Base-by-base conservation (phyloP, 2,888 invertebrate species). In the Spodoptera picta region DNA sequence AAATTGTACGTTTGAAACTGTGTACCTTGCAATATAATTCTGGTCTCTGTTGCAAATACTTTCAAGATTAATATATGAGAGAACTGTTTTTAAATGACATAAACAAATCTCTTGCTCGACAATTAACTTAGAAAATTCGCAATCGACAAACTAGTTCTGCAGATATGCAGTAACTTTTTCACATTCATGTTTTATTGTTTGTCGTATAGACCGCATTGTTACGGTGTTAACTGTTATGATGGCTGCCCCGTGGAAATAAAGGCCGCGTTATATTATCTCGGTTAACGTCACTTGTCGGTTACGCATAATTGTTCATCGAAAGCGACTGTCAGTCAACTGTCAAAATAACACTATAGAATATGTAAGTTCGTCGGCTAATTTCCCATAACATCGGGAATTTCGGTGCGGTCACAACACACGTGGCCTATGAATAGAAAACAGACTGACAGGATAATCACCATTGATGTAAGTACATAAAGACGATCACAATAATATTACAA, bases 261-360 rank as follows among this genome's bases (percentile, higher is more conserved):
- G 10, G 58, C 61, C 46, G 41, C 62, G 63, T 68, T 60, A 66
- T 65, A 73, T 68, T 73, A 77, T 74, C 80, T 81, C 78, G 72
- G 80, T 75, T 83, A 83, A 71, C 80, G 86, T 81, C 88, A 85
- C 82, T 86, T 84, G 88, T 90, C 87, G 76, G 91, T 88, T 90
- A 87, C 90, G 85, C 86, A 81, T 89, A 87, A 90, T 90, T 87
- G 85, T 85, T 83, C 85, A 92, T 88, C 92, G 92, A 93, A 93
- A 92, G 89, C 83, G 87, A 87, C 87, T 92, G 94, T 94, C 94
- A 92, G 87, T 93, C 94, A 94, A 90, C 87, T 84, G 94, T 94
- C 93, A 91, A 87, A 92, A 91, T 83, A 90, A 86, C 83, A 81
- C 84, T 83, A 82, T 83, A 83, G 79, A 73, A 75, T 64, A 72